These are phyloP conservation scores for Gephyroberyx darwinii DNA, from an alignment of 2,797 vertebrate genomes.

Conservation along the genomic window DNA sequence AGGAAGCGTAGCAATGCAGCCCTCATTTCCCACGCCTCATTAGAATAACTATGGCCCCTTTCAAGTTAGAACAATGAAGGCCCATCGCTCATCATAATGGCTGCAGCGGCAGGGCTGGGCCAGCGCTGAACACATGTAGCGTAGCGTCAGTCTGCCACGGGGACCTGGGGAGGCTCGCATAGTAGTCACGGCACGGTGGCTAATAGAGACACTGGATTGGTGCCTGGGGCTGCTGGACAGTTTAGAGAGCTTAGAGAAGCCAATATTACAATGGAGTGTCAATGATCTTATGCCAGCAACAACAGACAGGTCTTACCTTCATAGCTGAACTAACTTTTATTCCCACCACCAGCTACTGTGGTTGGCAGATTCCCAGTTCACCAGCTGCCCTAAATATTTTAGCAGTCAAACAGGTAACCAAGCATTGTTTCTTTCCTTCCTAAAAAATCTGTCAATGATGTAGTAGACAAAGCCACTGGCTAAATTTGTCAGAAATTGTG, in stretches of 20 bases:
- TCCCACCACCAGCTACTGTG: background rate
- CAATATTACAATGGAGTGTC: slow-evolving; percentile 10
- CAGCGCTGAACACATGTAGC: slow-evolving; percentile 27
- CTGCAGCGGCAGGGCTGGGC: slow-evolving; percentile 40
- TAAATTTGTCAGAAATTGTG: background rate
- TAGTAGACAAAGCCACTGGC: background rate
- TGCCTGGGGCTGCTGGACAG: slow-evolving; percentile 42
- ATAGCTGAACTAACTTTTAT: background rate
- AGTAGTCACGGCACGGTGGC: slow-evolving; percentile 2
- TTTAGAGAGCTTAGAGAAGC: slow-evolving; percentile 49
- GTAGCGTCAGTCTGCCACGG: slow-evolving; percentile 17
- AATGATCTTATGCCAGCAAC: slow-evolving; percentile 20
- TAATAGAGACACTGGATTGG: slow-evolving; percentile 41
- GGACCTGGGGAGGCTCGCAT: slow-evolving; percentile 34
- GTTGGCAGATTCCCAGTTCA: background rate
- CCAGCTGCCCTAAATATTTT: background rate
- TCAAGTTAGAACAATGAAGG: slow-evolving; percentile 72
- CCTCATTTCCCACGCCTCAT: slow-evolving; percentile 73
- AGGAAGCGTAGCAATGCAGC: slow-evolving; percentile 60
- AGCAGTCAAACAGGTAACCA: background rate
- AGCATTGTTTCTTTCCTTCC: no score
- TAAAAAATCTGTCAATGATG: background rate
- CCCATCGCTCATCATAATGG: slow-evolving; percentile 74
- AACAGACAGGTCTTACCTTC: slow-evolving; percentile 22
- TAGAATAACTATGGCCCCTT: slow-evolving; percentile 77